Base-by-base conservation (phyloP, 2,113 vertebrate species). In the Hassar affinis region DNA sequence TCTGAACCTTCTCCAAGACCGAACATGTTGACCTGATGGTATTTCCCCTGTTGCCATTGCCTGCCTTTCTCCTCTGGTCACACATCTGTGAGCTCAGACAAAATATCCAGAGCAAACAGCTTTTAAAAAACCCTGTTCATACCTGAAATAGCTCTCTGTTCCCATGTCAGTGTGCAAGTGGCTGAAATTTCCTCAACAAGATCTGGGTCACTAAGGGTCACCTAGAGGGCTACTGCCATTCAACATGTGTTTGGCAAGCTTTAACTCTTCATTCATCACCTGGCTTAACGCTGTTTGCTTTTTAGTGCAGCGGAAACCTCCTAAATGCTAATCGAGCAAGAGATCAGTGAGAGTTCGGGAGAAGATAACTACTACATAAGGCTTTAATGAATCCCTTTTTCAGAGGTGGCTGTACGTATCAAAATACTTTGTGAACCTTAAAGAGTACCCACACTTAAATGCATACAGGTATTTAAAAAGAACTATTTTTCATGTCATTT, bases 41-140 rank as follows among this genome's bases (percentile, higher is more conserved):
- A 64, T 79, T 85, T 71, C 47, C 75, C 69, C 64, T 69, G 81
- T 76, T 80, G 85, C 62, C 71, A 80, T 35, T 74, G 22, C 45
- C 79, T 80, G 62, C 68, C 51, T 52, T 49, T 56, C 45, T 84
- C 69, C 68, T 84, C 78, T 86, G 61, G 86, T 80, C 87, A 88
- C 87, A 89, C 87, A 84, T 84, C 86, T 88, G 83, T 89, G 77
- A 83, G 33, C 59, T 64, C 49, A 88, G 88, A 87, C 87, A 81
- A 90, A 91, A 91, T 83, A 90, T 85, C 68, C 81, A 71, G 68
- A 85, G 74, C 38, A n/a, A 72, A 57, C 38, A 30, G 35, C 86
- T 85, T 89, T 72, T 45, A 66, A 84, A 85, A 33, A 77, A 76
- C 77, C 76, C 42, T 78, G 86, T 82, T 83, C 87, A 88, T 90